These are phyloP conservation scores for Ophion ventricosus DNA, from an alignment of 2,888 invertebrate species.

Conservation along the genomic window DNA sequence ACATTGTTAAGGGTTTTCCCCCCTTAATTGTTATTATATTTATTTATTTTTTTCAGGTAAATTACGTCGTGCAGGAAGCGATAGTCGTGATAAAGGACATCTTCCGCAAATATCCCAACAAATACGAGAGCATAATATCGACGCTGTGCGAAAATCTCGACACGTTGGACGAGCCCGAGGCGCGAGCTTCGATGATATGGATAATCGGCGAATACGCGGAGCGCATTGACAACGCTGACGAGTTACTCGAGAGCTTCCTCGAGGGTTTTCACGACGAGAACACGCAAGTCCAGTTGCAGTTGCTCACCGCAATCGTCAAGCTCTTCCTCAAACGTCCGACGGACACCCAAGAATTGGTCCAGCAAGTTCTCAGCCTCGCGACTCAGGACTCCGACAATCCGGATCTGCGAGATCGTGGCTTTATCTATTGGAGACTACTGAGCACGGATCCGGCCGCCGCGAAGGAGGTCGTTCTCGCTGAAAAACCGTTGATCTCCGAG, in stretches of 20 bases:
- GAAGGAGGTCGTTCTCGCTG: slow-evolving; percentile 99
- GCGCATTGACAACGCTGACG: slow-evolving; percentile 99
- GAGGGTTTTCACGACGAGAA: slow-evolving; percentile 99
- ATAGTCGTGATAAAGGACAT: slow-evolving; percentile 99
- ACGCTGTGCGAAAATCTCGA: slow-evolving; percentile 99
- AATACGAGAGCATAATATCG: slow-evolving; percentile 99
- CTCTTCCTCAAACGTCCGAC: slow-evolving; percentile 98
- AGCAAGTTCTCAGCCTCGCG: slow-evolving; percentile 95
- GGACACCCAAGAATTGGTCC: slow-evolving; percentile 99
- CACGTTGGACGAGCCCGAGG: slow-evolving; percentile 99
- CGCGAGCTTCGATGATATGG: slow-evolving; percentile 98
- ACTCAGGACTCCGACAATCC: slow-evolving; percentile 99
- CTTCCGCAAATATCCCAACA: slow-evolving; percentile 99
- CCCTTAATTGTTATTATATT: background rate
- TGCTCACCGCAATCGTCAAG: slow-evolving; percentile 99
- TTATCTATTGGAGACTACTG: slow-evolving; percentile 99
- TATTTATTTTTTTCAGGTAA: slow-evolving; percentile 85
- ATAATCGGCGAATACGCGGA: slow-evolving; percentile 99
- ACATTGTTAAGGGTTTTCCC: background rate
- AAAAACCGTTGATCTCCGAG: slow-evolving; percentile 99
- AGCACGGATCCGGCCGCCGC: slow-evolving; percentile 99
- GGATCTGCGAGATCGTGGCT: slow-evolving; percentile 98
- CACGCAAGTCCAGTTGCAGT: slow-evolving; percentile 97
- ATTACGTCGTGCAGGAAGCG: slow-evolving; percentile 99
- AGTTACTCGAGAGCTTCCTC: slow-evolving; percentile 97